phyloP scores from a whole-genome alignment of 1,140 invertebrate genomes.

The Rhyzopertha dominica region DNA sequence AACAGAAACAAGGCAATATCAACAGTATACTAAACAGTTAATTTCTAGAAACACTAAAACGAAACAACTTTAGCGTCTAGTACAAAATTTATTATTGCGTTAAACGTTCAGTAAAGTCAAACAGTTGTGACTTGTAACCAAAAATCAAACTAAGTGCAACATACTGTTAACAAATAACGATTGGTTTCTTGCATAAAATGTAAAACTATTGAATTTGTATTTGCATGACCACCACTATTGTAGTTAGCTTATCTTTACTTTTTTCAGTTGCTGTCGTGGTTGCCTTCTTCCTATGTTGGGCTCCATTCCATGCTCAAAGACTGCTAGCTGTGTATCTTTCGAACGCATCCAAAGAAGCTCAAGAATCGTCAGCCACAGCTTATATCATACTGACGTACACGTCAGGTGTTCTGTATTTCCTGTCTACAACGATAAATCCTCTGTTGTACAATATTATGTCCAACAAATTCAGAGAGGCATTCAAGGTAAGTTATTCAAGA shows the following conservation, averaged over 20 bases:
- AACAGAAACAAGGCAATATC: too few species aligned
- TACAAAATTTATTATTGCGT: too few species aligned
- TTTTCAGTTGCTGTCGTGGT: conserved; percentile 86
- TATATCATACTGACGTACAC: conserved; percentile 62
- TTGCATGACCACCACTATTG: too few species aligned
- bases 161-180: too few species aligned
- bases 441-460: conserved; percentile 86
- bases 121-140: too few species aligned
- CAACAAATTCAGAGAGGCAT: conserved; percentile 77
- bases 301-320: conserved; percentile 87
- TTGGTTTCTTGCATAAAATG: background rate
- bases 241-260: conserved; percentile 25
- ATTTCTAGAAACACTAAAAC: too few species aligned
- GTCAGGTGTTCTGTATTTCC: conserved; percentile 66
- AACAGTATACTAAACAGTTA: too few species aligned
- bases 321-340: conserved; percentile 63
- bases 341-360: conserved; percentile 31
- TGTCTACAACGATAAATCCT: conserved; percentile 75
- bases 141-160: too few species aligned
- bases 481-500: conserved; percentile 62
- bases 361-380: conserved; percentile 44
- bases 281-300: conserved; percentile 93
- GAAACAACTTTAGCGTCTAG: too few species aligned
- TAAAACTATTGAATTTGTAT: background rate
- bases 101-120: too few species aligned